phyloP scores from a whole-genome alignment of 2,113 vertebrate species.

The Lagenorhynchus albirostris region DNA sequence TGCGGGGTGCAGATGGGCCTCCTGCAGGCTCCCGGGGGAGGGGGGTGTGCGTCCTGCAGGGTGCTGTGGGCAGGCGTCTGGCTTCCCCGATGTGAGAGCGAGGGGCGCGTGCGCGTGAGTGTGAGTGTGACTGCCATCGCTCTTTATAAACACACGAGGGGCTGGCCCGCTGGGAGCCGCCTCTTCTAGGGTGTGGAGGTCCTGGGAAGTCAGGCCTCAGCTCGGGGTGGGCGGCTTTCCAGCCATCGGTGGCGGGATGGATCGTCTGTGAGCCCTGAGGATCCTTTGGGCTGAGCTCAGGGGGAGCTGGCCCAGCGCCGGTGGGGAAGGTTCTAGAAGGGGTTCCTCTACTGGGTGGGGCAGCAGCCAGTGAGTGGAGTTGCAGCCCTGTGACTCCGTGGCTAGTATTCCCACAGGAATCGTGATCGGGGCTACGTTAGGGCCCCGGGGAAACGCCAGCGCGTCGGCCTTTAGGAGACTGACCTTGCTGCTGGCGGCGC shows the following conservation, averaged over 20 bases:
- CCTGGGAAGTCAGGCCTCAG: background rate
- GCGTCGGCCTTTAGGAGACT: background rate
- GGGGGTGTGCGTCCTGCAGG: background rate
- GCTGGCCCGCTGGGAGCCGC: background rate
- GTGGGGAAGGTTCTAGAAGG: background rate
- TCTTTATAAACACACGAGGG: background rate
- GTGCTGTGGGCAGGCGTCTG: background rate
- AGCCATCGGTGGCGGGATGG: accelerated
- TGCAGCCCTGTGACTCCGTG: too few species aligned
- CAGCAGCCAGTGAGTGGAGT: background rate
- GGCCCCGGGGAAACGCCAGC: background rate
- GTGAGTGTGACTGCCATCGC: background rate
- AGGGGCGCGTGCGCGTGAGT: accelerated
- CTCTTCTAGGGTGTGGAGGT: background rate
- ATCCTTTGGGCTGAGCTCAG: background rate
- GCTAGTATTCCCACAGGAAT: background rate
- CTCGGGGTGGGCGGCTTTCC: accelerated
- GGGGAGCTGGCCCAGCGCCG: background rate
- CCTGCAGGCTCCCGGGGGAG: background rate
- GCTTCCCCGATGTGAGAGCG: background rate
- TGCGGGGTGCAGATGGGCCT: background rate
- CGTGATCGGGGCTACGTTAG: background rate
- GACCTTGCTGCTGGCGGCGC: background rate
- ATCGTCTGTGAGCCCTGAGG: background rate
- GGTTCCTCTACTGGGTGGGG: background rate